These are phyloP conservation scores for Elegia similella DNA, from an alignment of 2,888 invertebrate species.

Conservation along the genomic window DNA sequence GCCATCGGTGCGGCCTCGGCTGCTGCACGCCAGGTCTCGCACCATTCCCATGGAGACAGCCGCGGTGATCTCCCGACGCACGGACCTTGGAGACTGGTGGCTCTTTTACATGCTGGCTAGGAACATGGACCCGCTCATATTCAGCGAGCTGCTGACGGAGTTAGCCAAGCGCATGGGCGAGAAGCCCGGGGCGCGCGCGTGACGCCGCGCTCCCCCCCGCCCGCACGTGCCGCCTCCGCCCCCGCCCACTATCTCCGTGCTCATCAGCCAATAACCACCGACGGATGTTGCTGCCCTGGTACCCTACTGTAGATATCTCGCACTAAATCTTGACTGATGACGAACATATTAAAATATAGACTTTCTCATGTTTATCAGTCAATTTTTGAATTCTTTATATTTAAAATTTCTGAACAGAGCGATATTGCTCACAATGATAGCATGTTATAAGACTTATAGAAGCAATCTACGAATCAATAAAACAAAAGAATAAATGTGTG, in stretches of 20 bases:
- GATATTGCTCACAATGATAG: too few relatives aligned
- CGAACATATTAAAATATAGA: too few relatives aligned
- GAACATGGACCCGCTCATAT: slow-evolving; percentile 94
- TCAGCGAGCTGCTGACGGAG: slow-evolving; percentile 77
- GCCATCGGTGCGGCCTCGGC: slow-evolving; percentile 87
- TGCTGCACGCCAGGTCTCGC: slow-evolving; percentile 90
- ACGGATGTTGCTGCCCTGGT: not conserved
- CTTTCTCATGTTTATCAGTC: too few relatives aligned
- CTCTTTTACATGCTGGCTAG: slow-evolving; percentile 92
- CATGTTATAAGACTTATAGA: too few relatives aligned
- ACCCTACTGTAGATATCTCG: not conserved
- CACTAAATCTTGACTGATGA: not conserved
- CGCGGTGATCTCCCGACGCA: slow-evolving; percentile 85
- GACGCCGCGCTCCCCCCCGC: slow-evolving; percentile 43
- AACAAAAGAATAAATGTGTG: too few relatives aligned
- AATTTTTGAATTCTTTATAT: too few relatives aligned
- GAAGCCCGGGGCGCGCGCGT: slow-evolving; percentile 57
- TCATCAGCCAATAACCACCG: slow-evolving; percentile 49
- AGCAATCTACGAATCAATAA: too few relatives aligned
- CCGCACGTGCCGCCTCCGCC: slow-evolving; percentile 26
- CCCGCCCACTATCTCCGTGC: slow-evolving; percentile 43
- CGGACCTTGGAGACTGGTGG: slow-evolving; percentile 97
- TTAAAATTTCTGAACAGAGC: too few relatives aligned
- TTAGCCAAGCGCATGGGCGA: slow-evolving; percentile 68
- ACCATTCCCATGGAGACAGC: slow-evolving; percentile 90